These are phyloP conservation scores for Thymelicus sylvestris DNA, from an alignment of 2,888 invertebrate species.

Conservation along the genomic window DNA sequence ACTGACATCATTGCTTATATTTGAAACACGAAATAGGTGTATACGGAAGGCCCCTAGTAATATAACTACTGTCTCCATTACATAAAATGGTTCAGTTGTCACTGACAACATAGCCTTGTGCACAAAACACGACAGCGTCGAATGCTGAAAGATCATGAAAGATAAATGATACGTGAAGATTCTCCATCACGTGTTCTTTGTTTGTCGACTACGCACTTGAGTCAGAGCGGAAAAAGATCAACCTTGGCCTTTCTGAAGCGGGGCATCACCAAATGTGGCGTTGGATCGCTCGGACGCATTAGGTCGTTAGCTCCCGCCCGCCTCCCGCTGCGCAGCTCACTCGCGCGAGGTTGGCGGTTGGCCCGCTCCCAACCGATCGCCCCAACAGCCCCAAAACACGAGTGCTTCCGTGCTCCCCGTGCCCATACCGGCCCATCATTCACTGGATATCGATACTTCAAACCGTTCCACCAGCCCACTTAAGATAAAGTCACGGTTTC, in stretches of 20 bases:
- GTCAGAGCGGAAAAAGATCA: slow-evolving; percentile 32
- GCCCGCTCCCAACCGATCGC: slow-evolving; percentile 47
- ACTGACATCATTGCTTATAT: too few relatives aligned
- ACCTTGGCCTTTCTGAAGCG: slow-evolving; percentile 43
- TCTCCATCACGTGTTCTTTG: slow-evolving; percentile 12
- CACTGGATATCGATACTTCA: background rate
- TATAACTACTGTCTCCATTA: too few relatives aligned
- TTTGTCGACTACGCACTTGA: slow-evolving; percentile 31
- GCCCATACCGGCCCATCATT: slow-evolving; percentile 1
- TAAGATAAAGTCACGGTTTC: background rate
- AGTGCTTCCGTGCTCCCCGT: background rate
- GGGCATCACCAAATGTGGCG: slow-evolving; percentile 50
- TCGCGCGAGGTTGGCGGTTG: slow-evolving; percentile 48
- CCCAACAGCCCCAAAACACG: slow-evolving; percentile 42
- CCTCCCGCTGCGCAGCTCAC: slow-evolving; percentile 54
- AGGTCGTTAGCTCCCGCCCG: slow-evolving; percentile 59
- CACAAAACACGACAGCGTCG: too few relatives aligned
- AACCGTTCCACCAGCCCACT: background rate
- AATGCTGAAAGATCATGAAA: background rate
- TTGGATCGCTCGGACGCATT: slow-evolving; percentile 42
- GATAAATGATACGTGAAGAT: background rate
- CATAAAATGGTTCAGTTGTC: too few relatives aligned
- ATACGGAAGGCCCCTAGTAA: too few relatives aligned
- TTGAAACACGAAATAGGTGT: too few relatives aligned
- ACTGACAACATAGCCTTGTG: background rate